Conservation (phyloP, 2,113 vertebrate species). For the Oreotragus oreotragus region DNA sequence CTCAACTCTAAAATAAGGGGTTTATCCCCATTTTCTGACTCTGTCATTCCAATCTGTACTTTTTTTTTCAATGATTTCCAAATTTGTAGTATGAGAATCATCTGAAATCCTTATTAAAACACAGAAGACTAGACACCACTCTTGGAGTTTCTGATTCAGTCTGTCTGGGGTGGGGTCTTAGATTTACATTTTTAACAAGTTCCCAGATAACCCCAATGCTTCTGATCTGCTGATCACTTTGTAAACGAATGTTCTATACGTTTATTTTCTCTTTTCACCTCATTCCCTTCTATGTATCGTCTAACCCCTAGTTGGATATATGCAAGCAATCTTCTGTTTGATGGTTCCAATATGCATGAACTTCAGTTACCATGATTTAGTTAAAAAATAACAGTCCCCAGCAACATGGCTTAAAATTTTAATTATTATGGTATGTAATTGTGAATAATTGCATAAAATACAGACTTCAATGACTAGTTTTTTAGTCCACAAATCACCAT, state of each 20-base stretch:
- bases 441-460: background rate
- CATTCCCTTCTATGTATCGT: background rate
- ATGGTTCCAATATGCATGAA: background rate
- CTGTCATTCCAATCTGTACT: no score
- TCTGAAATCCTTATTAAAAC: background rate
- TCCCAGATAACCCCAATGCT: background rate
- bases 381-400: background rate
- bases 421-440: background rate
- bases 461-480: background rate
- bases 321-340: background rate
- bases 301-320: background rate
- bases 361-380: background rate
- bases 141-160: background rate
- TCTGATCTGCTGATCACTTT: background rate
- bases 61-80: background rate
- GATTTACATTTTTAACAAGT: background rate
- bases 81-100: background rate
- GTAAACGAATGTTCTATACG: background rate
- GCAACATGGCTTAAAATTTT: background rate
- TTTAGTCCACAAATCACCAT: background rate
- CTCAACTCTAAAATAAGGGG: background rate
- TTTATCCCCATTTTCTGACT: background rate
- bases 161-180: background rate
- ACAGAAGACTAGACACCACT: background rate
- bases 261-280: background rate